Percentiles rank a stretch among this genome's conserved stretches.
These are phyloP conservation scores for Oscheius onirici DNA, from an alignment of 2,888 invertebrate species.

Conservation along the genomic window DNA sequence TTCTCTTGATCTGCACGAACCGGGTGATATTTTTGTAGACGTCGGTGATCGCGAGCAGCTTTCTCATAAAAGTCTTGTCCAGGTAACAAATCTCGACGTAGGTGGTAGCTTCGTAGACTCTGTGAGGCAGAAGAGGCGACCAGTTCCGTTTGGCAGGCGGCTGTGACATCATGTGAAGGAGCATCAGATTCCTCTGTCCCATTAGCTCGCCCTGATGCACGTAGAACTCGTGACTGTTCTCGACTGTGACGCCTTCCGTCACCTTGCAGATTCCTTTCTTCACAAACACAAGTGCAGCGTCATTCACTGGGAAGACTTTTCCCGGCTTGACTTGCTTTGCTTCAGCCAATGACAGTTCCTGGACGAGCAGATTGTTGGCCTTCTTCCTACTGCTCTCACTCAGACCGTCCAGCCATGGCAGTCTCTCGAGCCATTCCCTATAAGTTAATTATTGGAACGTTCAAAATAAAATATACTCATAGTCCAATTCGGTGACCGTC, in stretches of 20 bases:
- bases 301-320: neutral
- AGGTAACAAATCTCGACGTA: conserved; percentile 1
- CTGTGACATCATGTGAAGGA: conserved; percentile 11
- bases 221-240: conserved; percentile 29
- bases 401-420: conserved; percentile 10
- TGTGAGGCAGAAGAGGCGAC: conserved; percentile 6
- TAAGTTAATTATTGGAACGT: neutral
- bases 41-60: neutral
- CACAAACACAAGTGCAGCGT: conserved; percentile 9
- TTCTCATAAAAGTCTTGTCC: neutral
- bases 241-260: neutral
- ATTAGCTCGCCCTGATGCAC: conserved; percentile 36
- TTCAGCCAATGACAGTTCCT: neutral
- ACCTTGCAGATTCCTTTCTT: conserved; percentile 32
- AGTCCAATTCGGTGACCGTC: conserved; percentile 3
- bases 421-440: conserved; percentile 1
- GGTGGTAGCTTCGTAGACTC: conserved; percentile 10
- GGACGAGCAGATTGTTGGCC: conserved; percentile 2
- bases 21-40: conserved; percentile 1
- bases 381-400: neutral
- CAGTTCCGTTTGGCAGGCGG: neutral
- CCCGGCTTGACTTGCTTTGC: neutral
- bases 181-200: conserved; percentile 36
- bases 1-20: conserved; percentile 6
- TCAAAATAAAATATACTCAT: conserved; percentile 1